Evolutionary conservation across 2,888 invertebrate species (phyloP).

Genomic region (Lasioglossum morio): DNA sequence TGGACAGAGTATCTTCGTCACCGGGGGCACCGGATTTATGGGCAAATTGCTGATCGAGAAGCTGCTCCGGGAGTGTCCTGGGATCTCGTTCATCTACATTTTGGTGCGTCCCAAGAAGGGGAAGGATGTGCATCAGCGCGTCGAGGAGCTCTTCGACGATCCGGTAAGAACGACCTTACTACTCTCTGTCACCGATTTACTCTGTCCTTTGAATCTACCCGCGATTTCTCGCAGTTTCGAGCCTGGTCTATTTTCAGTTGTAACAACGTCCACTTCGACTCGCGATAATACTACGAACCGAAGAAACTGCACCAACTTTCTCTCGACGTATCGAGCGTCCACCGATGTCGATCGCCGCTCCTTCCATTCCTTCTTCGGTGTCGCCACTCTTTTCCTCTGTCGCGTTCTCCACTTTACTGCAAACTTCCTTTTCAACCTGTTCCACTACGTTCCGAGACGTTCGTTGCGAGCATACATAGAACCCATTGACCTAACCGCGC

Average conservation of each 20-base stretch:
- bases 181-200: not conserved
- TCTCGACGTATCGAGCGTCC: not conserved
- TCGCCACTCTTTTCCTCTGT: not conserved
- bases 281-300: not conserved
- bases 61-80: conserved; percentile 88
- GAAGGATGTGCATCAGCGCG: conserved; percentile 85
- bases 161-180: conserved; percentile 72
- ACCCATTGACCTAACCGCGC: not conserved
- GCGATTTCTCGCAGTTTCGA: not conserved
- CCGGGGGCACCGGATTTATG: conserved; percentile 89
- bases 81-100: conserved; percentile 87
- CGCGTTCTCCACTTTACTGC: not conserved
- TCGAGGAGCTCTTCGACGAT: conserved; percentile 85
- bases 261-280: not conserved
- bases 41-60: conserved; percentile 90
- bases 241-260: not conserved
- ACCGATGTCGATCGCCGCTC: not conserved
- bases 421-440: not conserved
- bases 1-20: conserved; percentile 86
- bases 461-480: not conserved
- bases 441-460: not conserved
- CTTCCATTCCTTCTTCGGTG: not conserved
- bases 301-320: conserved; percentile 26
- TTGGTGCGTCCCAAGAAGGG: conserved; percentile 87
- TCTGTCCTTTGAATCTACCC: not conserved